Evolutionary conservation across 2,797 vertebrate genomes (phyloP), one percentile per base, ranked within the genome.

Genomic region (Rhinoraja longicauda): DNA sequence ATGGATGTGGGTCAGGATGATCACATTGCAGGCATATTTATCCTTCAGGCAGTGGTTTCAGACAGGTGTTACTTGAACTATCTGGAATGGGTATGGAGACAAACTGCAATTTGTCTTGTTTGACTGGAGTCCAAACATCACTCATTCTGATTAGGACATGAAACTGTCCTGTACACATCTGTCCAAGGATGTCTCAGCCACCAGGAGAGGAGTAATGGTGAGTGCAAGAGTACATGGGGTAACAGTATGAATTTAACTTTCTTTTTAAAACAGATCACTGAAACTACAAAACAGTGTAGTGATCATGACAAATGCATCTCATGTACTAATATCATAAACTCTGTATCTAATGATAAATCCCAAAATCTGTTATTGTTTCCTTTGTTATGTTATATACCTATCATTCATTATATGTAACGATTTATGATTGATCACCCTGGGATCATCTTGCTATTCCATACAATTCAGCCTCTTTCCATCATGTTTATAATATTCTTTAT

Each of bases 1-100:
- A 62, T 64, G n/a, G 59, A 88, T 88, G 36, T 7, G 17, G 84
- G 62, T 88, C 62, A 88, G 62, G n/a, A 67, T 36, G n/a, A 67
- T 88, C 59, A 88, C 7, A 17, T 88, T 88, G 59, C 84, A 67
- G 62, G 59, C n/a, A 88, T 67, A 36, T 17, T 88, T 88, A 88
- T 24, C 59, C 17, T 67, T 32, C 84, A 64, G 84, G 59, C 84
- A n/a, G n/a, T 21, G 8, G 84, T 36, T 21, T 32, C n/a, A n/a
- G 15, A 64, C 15, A 62, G 17, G 84, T 67, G n/a, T 36, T 64
- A 32, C 17, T 64, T 36, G n/a, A 88, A 64, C 62, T 88, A 64
- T 32, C 84, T 67, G n/a, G 84, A 88, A 67, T 67, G 17, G 84
- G 59, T 67, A 84, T 8, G 15, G 59, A 67, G n/a, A 88, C 17